phyloP scores from a whole-genome alignment of 2,113 vertebrate genomes.

The Phyllostomus hastatus region DNA sequence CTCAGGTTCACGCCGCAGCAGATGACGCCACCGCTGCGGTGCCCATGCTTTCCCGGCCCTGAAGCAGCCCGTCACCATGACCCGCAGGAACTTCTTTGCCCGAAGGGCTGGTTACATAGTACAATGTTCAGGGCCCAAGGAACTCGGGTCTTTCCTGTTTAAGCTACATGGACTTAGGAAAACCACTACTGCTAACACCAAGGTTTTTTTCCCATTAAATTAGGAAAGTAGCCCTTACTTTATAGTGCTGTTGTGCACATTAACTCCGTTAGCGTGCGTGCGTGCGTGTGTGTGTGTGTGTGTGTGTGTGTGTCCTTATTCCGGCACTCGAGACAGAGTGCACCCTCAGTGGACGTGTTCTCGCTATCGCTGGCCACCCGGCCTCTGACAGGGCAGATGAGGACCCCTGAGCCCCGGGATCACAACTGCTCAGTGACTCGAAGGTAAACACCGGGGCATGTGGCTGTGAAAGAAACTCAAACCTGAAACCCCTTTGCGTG shows the following conservation, averaged over 20 bases:
- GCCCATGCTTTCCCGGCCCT: not conserved
- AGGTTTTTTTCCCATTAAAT: not conserved
- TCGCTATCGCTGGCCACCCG: not conserved
- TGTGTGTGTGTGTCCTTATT: not conserved
- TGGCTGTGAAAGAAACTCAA: not conserved
- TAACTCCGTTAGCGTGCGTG: not conserved
- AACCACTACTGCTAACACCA: not conserved
- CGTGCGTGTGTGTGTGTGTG: no score
- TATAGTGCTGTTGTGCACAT: not conserved
- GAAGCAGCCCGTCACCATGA: not conserved
- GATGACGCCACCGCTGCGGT: fast-evolving
- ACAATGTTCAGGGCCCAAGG: not conserved
- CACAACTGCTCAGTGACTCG: not conserved
- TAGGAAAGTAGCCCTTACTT: not conserved
- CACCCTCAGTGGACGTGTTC: not conserved
- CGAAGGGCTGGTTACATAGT: no score
- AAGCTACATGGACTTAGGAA: not conserved
- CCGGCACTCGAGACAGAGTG: fast-evolving
- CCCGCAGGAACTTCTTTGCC: not conserved
- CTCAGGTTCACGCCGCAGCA: not conserved
- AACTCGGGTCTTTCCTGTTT: not conserved
- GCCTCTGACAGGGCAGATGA: not conserved
- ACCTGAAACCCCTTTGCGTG: not conserved
- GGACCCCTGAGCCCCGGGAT: not conserved
- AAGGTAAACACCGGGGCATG: not conserved